These are phyloP conservation scores for Xenops minutus DNA, from an alignment of 2,797 vertebrate genomes.

Conservation along the genomic window DNA sequence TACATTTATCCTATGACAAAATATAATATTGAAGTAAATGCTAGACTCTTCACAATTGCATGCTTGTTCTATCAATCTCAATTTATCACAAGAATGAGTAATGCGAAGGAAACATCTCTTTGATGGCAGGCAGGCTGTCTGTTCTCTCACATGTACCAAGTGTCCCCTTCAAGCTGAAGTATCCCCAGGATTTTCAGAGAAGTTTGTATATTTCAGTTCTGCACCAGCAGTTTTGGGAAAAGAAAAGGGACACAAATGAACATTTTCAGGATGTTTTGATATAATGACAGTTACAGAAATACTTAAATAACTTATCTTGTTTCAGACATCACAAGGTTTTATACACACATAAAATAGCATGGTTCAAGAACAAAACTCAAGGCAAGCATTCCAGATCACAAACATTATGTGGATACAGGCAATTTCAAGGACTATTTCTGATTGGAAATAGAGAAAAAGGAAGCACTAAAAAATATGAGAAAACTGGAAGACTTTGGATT, in stretches of 20 bases:
- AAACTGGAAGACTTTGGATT: background rate
- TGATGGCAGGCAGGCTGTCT: background rate
- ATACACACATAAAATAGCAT: background rate
- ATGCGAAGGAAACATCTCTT: conserved; percentile 8
- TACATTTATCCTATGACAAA: background rate
- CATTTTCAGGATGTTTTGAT: background rate
- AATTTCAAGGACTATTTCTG: background rate
- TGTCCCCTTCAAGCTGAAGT: background rate
- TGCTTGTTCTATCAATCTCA: background rate
- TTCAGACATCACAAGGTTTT: background rate
- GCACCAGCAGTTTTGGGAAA: background rate
- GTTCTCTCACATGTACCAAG: background rate
- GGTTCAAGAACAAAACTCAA: background rate
- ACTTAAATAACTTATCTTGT: background rate
- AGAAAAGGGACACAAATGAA: background rate
- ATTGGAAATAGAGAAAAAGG: background rate
- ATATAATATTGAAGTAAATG: background rate
- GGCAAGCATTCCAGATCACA: background rate
- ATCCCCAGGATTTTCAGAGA: background rate
- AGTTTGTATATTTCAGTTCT: background rate
- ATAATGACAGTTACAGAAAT: background rate
- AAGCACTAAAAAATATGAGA: background rate
- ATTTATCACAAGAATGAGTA: background rate
- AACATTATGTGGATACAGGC: background rate
- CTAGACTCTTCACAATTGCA: background rate